Conservation (phyloP, 2,888 invertebrate genomes). For the Pseudococcus longispinus region DNA sequence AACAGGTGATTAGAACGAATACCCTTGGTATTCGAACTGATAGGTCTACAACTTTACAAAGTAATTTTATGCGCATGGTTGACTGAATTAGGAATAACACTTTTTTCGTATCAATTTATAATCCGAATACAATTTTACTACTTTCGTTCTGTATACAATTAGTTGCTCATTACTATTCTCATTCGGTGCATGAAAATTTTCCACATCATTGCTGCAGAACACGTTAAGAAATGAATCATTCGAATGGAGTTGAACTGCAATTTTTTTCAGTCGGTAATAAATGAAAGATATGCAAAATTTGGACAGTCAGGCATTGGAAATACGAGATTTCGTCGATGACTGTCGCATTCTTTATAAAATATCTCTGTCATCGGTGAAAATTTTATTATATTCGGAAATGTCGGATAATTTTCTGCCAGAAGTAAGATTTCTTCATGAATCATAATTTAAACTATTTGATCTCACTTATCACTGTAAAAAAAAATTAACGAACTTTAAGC, state of each 20-base stretch:
- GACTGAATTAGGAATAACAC: neutral
- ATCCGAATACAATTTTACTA: neutral
- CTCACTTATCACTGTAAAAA: neutral
- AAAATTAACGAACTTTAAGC: neutral
- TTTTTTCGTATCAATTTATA: neutral
- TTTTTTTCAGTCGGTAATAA: neutral
- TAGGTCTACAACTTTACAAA: neutral
- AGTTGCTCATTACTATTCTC: neutral
- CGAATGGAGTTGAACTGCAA: neutral
- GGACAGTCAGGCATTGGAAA: neutral
- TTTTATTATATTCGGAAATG: slow-evolving; percentile 29
- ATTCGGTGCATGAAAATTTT: neutral
- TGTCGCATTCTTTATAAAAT: slow-evolving; percentile 35
- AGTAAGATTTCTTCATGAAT: slow-evolving; percentile 24
- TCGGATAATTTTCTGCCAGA: slow-evolving; percentile 25
- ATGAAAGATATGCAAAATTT: slow-evolving; percentile 14
- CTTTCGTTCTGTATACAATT: neutral
- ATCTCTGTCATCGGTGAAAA: slow-evolving; percentile 23
- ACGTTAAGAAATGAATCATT: neutral
- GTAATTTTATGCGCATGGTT: slow-evolving; percentile 3
- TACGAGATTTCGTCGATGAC: slow-evolving; percentile 50
- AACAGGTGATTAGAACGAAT: slow-evolving; percentile 5
- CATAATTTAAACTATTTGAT: neutral
- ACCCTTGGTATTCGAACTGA: neutral
- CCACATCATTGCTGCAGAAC: neutral